Conservation (phyloP, 2,888 invertebrate genomes). For the Acrobeloides nanus region DNA sequence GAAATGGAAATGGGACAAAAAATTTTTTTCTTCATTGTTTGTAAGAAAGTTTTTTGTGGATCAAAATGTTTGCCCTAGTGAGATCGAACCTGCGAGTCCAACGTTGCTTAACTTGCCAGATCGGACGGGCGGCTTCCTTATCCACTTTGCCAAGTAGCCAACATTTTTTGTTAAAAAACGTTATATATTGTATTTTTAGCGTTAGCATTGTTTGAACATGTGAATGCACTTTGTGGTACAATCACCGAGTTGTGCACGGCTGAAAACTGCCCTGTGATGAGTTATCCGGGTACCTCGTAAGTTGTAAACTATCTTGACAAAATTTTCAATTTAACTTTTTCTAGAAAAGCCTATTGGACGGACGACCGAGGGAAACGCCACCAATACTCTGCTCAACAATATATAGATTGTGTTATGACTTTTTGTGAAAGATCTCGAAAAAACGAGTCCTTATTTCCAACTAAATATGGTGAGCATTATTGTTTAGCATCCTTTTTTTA, state of each 20-base stretch:
- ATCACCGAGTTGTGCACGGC: conserved; percentile 97
- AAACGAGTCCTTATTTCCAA: conserved; percentile 46
- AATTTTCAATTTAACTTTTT: conserved; percentile 11
- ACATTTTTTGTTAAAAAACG: conserved; percentile 1
- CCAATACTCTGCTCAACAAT: conserved; percentile 44
- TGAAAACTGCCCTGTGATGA: conserved; percentile 75
- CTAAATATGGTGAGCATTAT: conserved; percentile 45
- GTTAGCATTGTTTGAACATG: conserved; percentile 78
- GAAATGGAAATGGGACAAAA: too few species aligned
- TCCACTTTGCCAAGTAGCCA: too few species aligned
- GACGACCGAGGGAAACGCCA: conserved; percentile 48
- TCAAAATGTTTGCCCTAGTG: too few species aligned
- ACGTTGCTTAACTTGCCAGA: too few species aligned
- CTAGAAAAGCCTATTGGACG: conserved; percentile 42
- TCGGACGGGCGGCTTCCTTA: too few species aligned
- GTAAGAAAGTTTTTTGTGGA: too few species aligned
- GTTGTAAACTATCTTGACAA: conserved; percentile 2
- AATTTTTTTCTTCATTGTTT: too few species aligned
- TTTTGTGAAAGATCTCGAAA: conserved; percentile 40
- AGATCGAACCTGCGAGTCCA: too few species aligned
- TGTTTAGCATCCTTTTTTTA: too few species aligned
- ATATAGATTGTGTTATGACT: conserved; percentile 49
- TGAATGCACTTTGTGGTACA: conserved; percentile 94
- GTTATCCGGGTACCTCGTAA: conserved; percentile 25
- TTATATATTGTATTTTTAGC: conserved; percentile 33